Percentiles rank a stretch among this genome's conserved stretches.
phyloP scores from a whole-genome alignment of 2,888 invertebrate genomes.

The Drosophila nigricruria region DNA sequence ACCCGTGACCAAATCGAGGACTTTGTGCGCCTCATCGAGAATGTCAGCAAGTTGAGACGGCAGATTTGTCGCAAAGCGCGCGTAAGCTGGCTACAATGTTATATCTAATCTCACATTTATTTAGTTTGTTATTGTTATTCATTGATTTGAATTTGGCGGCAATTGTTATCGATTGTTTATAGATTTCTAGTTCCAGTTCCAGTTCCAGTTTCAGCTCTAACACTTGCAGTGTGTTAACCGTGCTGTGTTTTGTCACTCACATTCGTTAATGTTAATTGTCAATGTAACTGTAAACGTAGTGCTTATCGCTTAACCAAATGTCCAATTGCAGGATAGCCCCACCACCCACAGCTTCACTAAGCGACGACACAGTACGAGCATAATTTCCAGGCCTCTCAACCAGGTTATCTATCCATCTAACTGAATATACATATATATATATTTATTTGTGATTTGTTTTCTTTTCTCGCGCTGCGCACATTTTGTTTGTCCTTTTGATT shows the following conservation, averaged over 20 bases:
- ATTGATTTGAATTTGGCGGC: slow-evolving; percentile 28
- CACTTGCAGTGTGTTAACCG: slow-evolving; percentile 11
- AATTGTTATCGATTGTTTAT: slow-evolving; percentile 27
- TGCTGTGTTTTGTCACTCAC: slow-evolving; percentile 24
- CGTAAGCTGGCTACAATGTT: slow-evolving; percentile 87
- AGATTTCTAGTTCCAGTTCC: slow-evolving; percentile 30
- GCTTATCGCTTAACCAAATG: slow-evolving; percentile 68
- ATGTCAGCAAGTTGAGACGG: slow-evolving; percentile 95
- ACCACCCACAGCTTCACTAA: slow-evolving; percentile 88
- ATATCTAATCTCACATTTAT: slow-evolving; percentile 1
- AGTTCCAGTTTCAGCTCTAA: slow-evolving; percentile 19
- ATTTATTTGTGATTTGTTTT: slow-evolving; percentile 2
- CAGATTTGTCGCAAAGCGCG: slow-evolving; percentile 90
- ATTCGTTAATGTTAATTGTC: slow-evolving; percentile 13
- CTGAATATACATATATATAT: slow-evolving; percentile 3
- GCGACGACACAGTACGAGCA: slow-evolving; percentile 90
- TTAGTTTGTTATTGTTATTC: slow-evolving; percentile 29
- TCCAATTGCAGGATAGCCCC: slow-evolving; percentile 87
- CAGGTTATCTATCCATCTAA: slow-evolving; percentile 83
- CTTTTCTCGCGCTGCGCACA: slow-evolving; percentile 25
- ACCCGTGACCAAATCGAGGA: slow-evolving; percentile 88
- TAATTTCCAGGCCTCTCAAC: slow-evolving; percentile 85
- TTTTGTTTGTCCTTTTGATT: slow-evolving; percentile 21
- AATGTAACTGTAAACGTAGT: slow-evolving; percentile 46
- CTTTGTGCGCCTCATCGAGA: slow-evolving; percentile 93